phyloP scores from a whole-genome alignment of 2,113 vertebrate genomes.

The Seriola rivoliana region DNA sequence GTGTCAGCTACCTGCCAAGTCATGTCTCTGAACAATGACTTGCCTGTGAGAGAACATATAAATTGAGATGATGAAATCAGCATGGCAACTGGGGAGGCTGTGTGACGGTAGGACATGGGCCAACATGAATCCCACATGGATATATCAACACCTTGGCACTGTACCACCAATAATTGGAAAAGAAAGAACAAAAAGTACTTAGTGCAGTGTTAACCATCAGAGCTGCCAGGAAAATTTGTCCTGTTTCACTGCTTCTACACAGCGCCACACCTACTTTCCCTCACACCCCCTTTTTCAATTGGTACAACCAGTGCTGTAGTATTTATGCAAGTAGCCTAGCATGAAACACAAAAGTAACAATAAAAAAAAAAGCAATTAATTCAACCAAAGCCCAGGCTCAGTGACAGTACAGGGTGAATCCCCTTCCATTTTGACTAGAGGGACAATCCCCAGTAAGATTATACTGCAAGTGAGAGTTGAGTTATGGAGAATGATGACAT shows the following conservation, averaged over 20 bases:
- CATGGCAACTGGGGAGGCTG: not conserved
- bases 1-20: slow-evolving; percentile 51
- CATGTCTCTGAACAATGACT: slow-evolving; percentile 50
- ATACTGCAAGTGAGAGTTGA: not conserved
- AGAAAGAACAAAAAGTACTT: not conserved
- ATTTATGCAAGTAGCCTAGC: not conserved
- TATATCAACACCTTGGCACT: not conserved
- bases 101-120: slow-evolving; percentile 1
- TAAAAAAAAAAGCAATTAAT: not conserved
- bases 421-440: not conserved
- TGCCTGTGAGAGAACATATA: slow-evolving; percentile 50
- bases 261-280: slow-evolving; percentile 45
- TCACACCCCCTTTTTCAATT: slow-evolving; percentile 59
- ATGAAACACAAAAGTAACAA: not conserved
- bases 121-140: slow-evolving; percentile 32
- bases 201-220: slow-evolving; percentile 12
- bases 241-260: slow-evolving; percentile 11
- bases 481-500: not conserved
- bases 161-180: not conserved
- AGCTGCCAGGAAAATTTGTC: slow-evolving; percentile 44
- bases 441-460: not conserved
- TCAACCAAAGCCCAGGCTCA: not conserved
- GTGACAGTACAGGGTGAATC: not conserved
- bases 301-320: slow-evolving; percentile 34
- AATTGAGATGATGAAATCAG: slow-evolving; percentile 39